Evolutionary conservation across 2,888 invertebrate genomes (phyloP), one percentile per base, ranked within the genome.

Genomic region (Pandemis cinnamomeana): DNA sequence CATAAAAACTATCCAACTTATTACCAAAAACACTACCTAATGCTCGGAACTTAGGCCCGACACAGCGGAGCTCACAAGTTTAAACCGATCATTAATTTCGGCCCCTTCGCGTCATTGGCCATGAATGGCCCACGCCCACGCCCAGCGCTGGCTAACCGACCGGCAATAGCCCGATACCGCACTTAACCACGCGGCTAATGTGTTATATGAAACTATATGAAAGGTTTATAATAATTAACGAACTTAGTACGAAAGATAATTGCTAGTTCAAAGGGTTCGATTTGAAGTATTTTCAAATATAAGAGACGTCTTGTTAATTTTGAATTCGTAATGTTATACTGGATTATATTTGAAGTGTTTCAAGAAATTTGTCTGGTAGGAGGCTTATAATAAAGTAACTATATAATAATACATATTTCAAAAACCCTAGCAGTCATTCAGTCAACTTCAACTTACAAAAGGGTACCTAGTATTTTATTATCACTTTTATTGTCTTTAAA

Each of bases 21-120:
- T 3, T 7, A 55, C 68, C 53, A 58, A 72, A 72, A 73, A 62
- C 61, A 62, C 53, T 53, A 41, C 44, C 63, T 51, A 51, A 53
- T 27, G 41, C 44, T 60, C 48, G 58, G 66, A 69, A 73, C 69
- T 69, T 71, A 61, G 70, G 60, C 51, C 61, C 42, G 46, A 71
- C 72, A 67, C 58, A 51, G 42, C 8, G 55, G 13, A 13, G 46
- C 68, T 69, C 36, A 51, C 60, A 66, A 73, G 60, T 74, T 74
- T 71, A 71, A 70, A 67, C 70, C 70, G 44, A 67, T 71, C 74
- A 74, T 74, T 70, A 74, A 74, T 74, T 70, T 71, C 42, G 67
- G 20, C 67, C 76, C 73, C 74, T 76, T 66, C 68, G 68, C 67
- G 71, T 60, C 76, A 76, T 74, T 76, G 73, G 20, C 27, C 73